Base-by-base conservation (phyloP, 2,113 vertebrate genomes). In the Colaptes auratus region DNA sequence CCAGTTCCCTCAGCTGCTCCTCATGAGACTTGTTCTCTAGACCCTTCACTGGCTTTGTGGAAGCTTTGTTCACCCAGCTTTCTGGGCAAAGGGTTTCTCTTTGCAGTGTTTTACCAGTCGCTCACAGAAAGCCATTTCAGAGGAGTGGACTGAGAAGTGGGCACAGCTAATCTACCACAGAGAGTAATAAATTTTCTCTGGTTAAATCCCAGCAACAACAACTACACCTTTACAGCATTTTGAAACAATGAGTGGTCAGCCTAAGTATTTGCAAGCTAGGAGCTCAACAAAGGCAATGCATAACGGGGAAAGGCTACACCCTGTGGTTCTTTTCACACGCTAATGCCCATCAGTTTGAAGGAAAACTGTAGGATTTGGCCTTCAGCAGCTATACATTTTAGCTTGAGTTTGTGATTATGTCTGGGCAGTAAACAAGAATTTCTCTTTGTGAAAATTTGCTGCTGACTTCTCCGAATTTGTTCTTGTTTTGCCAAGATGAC, bases 201-300 rank as follows among this genome's bases (percentile, higher is more conserved):
- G 76, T 61, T 91, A 88, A 81, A 92, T 78, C 27, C 27, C 44
- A 84, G 69, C 44, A 58, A 88, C 70, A 93, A 91, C 79, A 94
- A 94, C 81, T 61, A 46, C 4, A 61, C 94, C 79, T 86, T 83
- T 88, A 69, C 72, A 69, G 27, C 27, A 44, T 23, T 44, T 7
- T 31, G 69, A 90, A 94, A 94, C 76, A 88, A 95, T 20, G 53
- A 88, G 58, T 8, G 58, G 58, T 28, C 76, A 81, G 48, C 60
- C 64, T 81, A 58, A 70, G 48, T 39, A 69, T 81, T 30, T 58
- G 58, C 33, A 72, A 89, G 79, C 53, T 83, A 81, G 73, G 27
- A 88, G 20, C 53, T 83, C 33, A 53, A 82, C 56, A 92, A 89
- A 85, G 35, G 35, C 69, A 66, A 58, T 17, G 53, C 74, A 31